Evolutionary conservation across 2,797 vertebrate species (phyloP), one percentile per base, ranked within the genome.

Genomic region (Platyrinchus mystaceus): DNA sequence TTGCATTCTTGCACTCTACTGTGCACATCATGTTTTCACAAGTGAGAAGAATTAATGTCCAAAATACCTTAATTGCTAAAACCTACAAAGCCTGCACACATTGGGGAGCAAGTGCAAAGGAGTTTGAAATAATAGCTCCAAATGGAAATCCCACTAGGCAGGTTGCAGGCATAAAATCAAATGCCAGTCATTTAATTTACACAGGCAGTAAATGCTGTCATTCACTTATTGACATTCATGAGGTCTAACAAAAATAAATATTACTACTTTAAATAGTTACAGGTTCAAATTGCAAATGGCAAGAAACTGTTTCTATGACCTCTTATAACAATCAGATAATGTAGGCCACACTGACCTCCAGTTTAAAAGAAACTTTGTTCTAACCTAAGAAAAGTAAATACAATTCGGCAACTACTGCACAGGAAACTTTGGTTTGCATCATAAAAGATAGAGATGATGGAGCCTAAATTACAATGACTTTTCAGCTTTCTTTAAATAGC

Each of bases 21-120:
- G 46, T 2, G 2, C 43, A 63, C 28, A 37, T 9, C 19, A 6
- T 93, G 73, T 94, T 97, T 97, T 84, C 93, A 96, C 96, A 97
- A 94, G 80, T 96, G 94, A 96, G 73, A 94, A 92, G 74, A 94
- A 97, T 96, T 94, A 96, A 90, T 20, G 36, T 19, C 50, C 14
- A 2, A 84, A 95, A 92, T 43, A 50, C 27, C 73, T 62, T 32
- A n/a, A 55, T 18, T 53, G 60, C 88, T 83, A 59, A 91, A 87
- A 85, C 27, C 53, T 69, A 92, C 74, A 69, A 94, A 79, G 63
- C 63, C 71, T 75, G 46, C 62, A 76, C 58, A 23, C 21, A 53
- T 12, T 71, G 41, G 60, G 27, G 23, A 84, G 56, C 1, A 18
- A 86, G 63, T 10, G 34, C 27, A 16, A 70, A 89, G 56, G n/a